These are phyloP conservation scores for Entelurus aequoreus DNA, from an alignment of 2,113 vertebrate species.

Conservation along the genomic window DNA sequence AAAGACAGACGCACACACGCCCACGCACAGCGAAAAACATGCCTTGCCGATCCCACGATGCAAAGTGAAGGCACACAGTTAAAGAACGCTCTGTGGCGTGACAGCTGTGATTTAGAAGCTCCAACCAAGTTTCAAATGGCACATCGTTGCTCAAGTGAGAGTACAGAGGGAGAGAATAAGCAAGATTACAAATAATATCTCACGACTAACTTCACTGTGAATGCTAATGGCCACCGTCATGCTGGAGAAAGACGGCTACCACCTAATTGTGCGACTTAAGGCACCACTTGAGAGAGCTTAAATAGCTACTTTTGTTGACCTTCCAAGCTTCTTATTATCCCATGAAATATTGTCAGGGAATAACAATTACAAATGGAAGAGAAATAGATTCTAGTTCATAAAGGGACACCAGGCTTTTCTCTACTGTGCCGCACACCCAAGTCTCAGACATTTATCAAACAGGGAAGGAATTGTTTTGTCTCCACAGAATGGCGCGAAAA, in stretches of 20 bases:
- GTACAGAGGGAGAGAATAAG: slow-evolving; percentile 19
- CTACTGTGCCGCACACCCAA: slow-evolving; percentile 27
- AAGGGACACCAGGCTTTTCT: slow-evolving; percentile 24
- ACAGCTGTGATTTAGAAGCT: not conserved
- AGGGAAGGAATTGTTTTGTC: slow-evolving; percentile 54
- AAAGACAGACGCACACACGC: slow-evolving; percentile 9
- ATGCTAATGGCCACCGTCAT: not conserved
- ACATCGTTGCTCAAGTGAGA: slow-evolving; percentile 5
- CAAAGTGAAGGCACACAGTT: not conserved
- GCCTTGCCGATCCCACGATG: not conserved
- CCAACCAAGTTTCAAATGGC: not conserved
- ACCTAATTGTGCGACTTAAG: not conserved
- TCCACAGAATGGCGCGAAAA: slow-evolving; percentile 31
- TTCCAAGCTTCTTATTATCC: slow-evolving; percentile 1
- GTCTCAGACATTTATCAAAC: slow-evolving; percentile 51
- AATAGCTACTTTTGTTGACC: not conserved
- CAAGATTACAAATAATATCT: not conserved
- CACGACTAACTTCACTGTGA: not conserved
- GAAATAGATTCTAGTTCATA: not conserved
- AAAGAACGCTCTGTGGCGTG: not conserved
- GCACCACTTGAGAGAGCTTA: not conserved
- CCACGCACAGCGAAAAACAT: slow-evolving; percentile 1
- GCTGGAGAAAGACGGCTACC: not conserved
- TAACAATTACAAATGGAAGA: not conserved
- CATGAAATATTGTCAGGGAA: not conserved